Base-by-base conservation (phyloP, 2,797 vertebrate genomes). In the Sphenopsis melanotis region DNA sequence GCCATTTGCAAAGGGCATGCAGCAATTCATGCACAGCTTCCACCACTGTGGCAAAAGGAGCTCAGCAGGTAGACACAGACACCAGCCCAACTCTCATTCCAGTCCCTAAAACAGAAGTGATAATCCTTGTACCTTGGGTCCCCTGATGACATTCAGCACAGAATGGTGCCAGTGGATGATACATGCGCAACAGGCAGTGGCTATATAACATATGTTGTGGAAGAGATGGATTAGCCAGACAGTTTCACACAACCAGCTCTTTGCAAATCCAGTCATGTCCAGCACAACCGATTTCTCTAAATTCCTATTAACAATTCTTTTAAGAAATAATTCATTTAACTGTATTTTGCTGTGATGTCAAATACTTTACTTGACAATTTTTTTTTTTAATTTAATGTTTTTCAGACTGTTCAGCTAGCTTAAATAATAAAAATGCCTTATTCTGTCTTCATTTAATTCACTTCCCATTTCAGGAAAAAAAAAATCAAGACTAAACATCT, bases 401-500 rank as follows among this genome's bases (percentile, higher is more conserved):
- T 94, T 87, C 77, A 92, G 83, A 36, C 47, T 60, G 29, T 93
- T 93, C 77, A 74, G 52, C 59, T 93, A 95, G 56, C 66, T 53
- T 24, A 80, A 93, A 91, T 92, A 95, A 94, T 79, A 92, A 94
- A 95, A 93, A 78, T 84, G 47, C 63, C 49, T 74, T 84, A 64
- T 82, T 92, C 86, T 89, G 77, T 89, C 90, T 91, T 83, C 85
- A 76, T 86, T 95, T 95, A 83, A 84, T 66, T 93, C 83, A 89
- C 88, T 95, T 96, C 83, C 63, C 81, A 92, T 84, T 94, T 95
- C 74, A 94, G 44, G 23, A n/a, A 85, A 89, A 80, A 80, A 83
- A 87, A 92, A 91, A 65, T 84, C 74, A 96, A 90, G 88, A 93
- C 90, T 93, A 95, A 96, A 93, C 83, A 89, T 95, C 83, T 95